phyloP scores from a whole-genome alignment of 2,797 vertebrate genomes.

The Pteronotus mesoamericanus region DNA sequence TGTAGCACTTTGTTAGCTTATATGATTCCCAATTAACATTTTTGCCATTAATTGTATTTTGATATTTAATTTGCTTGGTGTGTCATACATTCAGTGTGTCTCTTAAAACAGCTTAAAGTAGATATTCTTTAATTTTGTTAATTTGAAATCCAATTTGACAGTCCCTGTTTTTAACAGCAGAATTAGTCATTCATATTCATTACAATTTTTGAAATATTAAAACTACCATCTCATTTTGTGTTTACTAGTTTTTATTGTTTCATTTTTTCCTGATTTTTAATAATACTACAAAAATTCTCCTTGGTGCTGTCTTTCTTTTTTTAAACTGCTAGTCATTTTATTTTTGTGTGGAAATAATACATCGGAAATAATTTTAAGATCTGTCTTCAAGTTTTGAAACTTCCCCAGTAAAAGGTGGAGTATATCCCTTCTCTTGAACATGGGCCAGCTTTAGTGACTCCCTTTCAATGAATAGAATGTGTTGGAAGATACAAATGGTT shows the following conservation, averaged over 20 bases:
- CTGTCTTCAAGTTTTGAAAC: background rate
- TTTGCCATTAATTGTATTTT: background rate
- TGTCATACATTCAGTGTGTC: background rate
- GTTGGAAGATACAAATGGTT: background rate
- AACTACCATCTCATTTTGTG: background rate
- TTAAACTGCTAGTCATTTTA: background rate
- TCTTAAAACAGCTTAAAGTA: background rate
- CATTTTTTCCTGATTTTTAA: background rate
- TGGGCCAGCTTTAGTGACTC: background rate
- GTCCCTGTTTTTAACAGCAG: background rate
- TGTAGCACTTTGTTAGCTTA: background rate
- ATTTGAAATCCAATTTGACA: slow-evolving; percentile 1
- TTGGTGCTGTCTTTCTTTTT: background rate
- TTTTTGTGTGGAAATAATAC: background rate
- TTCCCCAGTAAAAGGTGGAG: background rate
- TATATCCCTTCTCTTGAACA: background rate
- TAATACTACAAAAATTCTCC: background rate
- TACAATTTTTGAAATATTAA: background rate
- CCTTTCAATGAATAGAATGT: background rate
- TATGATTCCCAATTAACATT: background rate
- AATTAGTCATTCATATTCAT: background rate
- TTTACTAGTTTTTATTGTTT: background rate
- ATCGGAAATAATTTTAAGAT: background rate
- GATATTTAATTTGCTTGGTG: background rate
- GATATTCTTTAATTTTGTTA: background rate